Evolutionary conservation across 2,888 invertebrate genomes (phyloP).

Genomic region (Gibbula magus): DNA sequence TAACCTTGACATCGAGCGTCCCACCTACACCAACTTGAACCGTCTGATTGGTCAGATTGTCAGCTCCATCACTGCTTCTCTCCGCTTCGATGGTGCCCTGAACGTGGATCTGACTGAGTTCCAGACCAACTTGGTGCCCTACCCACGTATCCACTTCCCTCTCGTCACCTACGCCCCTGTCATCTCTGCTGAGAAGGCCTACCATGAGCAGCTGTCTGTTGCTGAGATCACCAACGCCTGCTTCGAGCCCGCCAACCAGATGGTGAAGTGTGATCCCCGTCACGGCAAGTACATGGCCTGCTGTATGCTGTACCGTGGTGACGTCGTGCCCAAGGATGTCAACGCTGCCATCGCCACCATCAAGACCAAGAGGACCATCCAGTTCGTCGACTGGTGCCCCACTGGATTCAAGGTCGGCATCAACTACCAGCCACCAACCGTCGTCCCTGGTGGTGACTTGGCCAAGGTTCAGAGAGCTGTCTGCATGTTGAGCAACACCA

Average conservation of each 20-base stretch:
- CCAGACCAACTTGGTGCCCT: slow-evolving; percentile 79
- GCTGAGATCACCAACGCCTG: slow-evolving; percentile 95
- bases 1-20: slow-evolving; percentile 88
- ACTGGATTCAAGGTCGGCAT: too few species aligned
- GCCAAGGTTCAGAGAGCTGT: too few species aligned
- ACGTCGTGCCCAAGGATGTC: slow-evolving; percentile 68
- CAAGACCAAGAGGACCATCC: too few species aligned
- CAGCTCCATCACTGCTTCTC: slow-evolving; percentile 75
- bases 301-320: slow-evolving; percentile 68
- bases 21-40: slow-evolving; percentile 92
- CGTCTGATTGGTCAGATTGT: slow-evolving; percentile 92
- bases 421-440: too few species aligned
- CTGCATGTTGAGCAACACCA: too few species aligned
- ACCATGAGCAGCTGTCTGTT: slow-evolving; percentile 85
- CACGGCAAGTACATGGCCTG: slow-evolving; percentile 74
- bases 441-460: too few species aligned
- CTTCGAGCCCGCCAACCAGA: slow-evolving; percentile 88
- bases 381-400: too few species aligned
- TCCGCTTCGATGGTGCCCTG: slow-evolving; percentile 77
- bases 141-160: slow-evolving; percentile 93
- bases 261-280: slow-evolving; percentile 84
- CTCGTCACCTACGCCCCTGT: slow-evolving; percentile 90
- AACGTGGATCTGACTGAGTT: slow-evolving; percentile 77
- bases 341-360: slow-evolving; percentile 66
- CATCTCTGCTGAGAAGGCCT: slow-evolving; percentile 94